Base-by-base conservation (phyloP, 2,888 invertebrate genomes). In the Cryptosula pallasiana region DNA sequence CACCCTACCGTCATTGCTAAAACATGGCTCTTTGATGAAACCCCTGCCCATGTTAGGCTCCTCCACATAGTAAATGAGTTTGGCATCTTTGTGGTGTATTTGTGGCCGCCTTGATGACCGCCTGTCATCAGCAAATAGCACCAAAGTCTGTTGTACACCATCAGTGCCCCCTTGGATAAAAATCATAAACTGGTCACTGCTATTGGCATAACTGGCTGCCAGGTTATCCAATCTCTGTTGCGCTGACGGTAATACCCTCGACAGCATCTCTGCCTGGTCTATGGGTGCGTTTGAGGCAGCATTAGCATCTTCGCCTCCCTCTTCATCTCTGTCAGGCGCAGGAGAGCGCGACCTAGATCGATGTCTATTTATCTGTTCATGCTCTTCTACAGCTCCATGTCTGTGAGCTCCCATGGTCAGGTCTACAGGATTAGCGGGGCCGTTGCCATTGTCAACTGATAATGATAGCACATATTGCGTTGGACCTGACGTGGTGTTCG, bases 1-100 rank as follows among this genome's bases (percentile, higher is more conserved):
- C 13, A 95, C 86, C 71, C 95, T 88, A 0, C 96, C 96, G 82
- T 95, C 95, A 0, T 92, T 88, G 0, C 94, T 94, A 84, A 93
- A 95, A 79, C 93, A 92, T 69, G 94, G 87, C 81, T 95, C 96
- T 84, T 96, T 96, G 72, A 96, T 95, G 78, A 92, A 94, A 0
- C 94, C 95, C 76, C 91, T 91, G 0, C 93, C 95, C 20, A 92
- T 91, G 81, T 93, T 94, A 0, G 92, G 91, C 82, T 96, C 95
- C 79, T 92, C 90, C 9, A 90, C 88, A 80, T 89, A 95, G 84
- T 92, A 93, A 3, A 93, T 90, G 71, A 96, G 88, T 63, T 95
- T 88, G 20, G 90, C 90, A 27, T 88, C 87, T 84, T 94, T 94
- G 77, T 89, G 88, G 69, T 90, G 87, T 73, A 91, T 45, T 23